Percentiles rank a stretch among this genome's conserved stretches.
Evolutionary conservation across 2,888 invertebrate species (phyloP).

Genomic region (Brachyptera risi): DNA sequence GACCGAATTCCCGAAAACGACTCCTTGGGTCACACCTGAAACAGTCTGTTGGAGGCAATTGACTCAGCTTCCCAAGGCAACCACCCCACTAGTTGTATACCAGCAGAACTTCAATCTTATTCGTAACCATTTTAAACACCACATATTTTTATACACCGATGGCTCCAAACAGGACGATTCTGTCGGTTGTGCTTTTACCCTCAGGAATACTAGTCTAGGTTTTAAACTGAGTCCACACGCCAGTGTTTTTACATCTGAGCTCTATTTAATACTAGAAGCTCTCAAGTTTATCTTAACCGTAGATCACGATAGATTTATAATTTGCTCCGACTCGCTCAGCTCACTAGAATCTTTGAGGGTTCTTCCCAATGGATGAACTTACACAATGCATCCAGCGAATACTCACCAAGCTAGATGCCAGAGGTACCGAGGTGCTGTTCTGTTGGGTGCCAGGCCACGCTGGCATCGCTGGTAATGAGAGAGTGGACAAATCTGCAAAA

Average conservation of each 20-base stretch:
- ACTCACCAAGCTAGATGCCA: background rate
- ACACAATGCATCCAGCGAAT: background rate
- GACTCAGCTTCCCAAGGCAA: background rate
- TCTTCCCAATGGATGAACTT: background rate
- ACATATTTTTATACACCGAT: background rate
- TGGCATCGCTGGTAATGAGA: background rate
- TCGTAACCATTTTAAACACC: background rate
- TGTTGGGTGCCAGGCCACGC: constrained; percentile 12
- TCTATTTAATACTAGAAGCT: background rate
- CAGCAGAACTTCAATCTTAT: background rate
- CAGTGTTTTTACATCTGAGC: background rate
- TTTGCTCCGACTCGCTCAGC: background rate
- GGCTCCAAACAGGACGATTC: background rate
- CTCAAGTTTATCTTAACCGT: background rate
- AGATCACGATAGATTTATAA: background rate
- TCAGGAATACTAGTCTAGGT: background rate
- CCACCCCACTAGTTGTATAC: background rate
- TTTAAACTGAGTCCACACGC: background rate
- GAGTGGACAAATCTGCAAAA: background rate
- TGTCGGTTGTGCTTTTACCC: background rate
- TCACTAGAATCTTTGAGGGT: background rate
- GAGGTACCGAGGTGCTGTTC: no score
- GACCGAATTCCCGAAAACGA: no score
- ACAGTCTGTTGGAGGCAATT: background rate
- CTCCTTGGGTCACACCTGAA: background rate